phyloP scores from a whole-genome alignment of 2,888 invertebrate species.

The Rhopalosiphum nymphaeae region DNA sequence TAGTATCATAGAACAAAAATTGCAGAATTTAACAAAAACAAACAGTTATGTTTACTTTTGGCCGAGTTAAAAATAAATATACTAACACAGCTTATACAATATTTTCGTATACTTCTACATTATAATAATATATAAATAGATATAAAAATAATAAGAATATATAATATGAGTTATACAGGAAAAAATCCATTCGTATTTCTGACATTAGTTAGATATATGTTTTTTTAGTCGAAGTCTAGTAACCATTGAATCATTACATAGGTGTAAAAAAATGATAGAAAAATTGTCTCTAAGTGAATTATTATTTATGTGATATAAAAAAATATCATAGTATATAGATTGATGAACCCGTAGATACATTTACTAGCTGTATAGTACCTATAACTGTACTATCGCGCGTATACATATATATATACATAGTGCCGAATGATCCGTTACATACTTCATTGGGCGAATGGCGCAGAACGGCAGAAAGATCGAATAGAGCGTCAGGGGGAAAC shows the following conservation, averaged over 20 bases:
- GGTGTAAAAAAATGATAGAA: not conserved
- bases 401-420: not conserved
- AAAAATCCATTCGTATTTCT: too few relatives aligned
- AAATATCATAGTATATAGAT: not conserved
- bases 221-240: not conserved
- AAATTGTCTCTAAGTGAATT: not conserved
- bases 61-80: not conserved
- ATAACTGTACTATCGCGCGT: conserved; percentile 49
- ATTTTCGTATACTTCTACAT: not conserved
- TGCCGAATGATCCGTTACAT: conserved; percentile 39
- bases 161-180: not conserved
- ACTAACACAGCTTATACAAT: not conserved
- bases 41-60: not conserved
- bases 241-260: not conserved
- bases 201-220: not conserved
- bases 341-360: conserved; percentile 39
- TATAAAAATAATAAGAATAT: too few relatives aligned
- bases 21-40: conserved; percentile 13
- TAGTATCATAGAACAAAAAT: not conserved
- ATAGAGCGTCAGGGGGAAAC: too few relatives aligned
- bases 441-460: conserved; percentile 7
- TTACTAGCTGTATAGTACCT: not conserved
- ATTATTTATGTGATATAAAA: not conserved
- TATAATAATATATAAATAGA: not conserved
- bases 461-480: not conserved